Percentiles rank a stretch among this genome's conserved stretches.
These are phyloP conservation scores for Urocitellus parryii DNA, from an alignment of 2,113 vertebrate genomes.

Conservation along the genomic window DNA sequence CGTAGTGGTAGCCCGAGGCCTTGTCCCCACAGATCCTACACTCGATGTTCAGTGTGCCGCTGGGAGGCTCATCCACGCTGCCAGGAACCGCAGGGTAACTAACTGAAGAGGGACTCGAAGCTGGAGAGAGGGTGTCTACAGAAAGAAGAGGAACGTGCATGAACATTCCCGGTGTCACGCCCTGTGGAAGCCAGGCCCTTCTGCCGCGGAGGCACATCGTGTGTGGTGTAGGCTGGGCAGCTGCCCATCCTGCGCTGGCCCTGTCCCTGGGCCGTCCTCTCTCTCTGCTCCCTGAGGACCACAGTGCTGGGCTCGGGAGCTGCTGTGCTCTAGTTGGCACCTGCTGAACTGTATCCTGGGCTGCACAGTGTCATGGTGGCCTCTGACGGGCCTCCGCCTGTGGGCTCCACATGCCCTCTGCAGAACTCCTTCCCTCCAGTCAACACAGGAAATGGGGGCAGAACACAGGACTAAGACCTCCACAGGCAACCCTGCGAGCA, in stretches of 20 bases:
- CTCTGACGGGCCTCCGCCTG: neutral
- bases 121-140: slow-evolving; percentile 94
- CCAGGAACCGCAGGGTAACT: slow-evolving; percentile 83
- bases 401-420: neutral
- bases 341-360: neutral
- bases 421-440: neutral
- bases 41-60: slow-evolving; percentile 91
- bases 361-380: neutral
- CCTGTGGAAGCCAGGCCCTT: too few relatives aligned
- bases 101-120: slow-evolving; percentile 94
- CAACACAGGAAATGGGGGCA: neutral
- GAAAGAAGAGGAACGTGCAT: slow-evolving; percentile 62
- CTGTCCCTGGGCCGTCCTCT: too few relatives aligned
- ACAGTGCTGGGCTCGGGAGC: rapidly evolving
- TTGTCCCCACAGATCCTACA: slow-evolving; percentile 97
- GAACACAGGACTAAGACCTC: neutral
- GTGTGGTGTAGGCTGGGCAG: rapidly evolving
- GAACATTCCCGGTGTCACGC: neutral
- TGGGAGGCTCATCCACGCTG: slow-evolving; percentile 86
- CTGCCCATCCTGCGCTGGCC: rapidly evolving
- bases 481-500: neutral
- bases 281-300: rapidly evolving
- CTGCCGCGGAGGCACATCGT: rapidly evolving
- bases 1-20: slow-evolving; percentile 98
- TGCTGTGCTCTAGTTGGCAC: rapidly evolving